phyloP scores from a whole-genome alignment of 2,113 vertebrate species.

The Lucifuga dentata region DNA sequence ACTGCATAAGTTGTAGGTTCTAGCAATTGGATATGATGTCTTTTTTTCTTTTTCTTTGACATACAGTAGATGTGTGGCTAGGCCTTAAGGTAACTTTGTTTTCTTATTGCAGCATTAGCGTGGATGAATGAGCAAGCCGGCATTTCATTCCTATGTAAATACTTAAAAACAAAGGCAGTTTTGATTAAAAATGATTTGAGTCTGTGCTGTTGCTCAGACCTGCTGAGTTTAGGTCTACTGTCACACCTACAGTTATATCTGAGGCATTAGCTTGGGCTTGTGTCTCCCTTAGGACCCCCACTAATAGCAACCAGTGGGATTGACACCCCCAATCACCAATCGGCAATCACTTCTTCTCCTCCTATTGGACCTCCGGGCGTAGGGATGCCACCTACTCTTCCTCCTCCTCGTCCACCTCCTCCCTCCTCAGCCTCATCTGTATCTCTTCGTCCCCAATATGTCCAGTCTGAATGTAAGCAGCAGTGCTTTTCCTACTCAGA shows the following conservation, averaged over 20 bases:
- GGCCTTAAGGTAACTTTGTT: background rate
- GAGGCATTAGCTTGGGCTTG: constrained; percentile 69
- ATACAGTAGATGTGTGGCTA: too few species aligned
- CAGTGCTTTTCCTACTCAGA: constrained; percentile 55
- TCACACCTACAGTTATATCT: constrained; percentile 21
- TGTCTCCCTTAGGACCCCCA: constrained; percentile 89
- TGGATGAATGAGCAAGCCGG: background rate
- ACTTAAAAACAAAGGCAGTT: background rate
- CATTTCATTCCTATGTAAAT: background rate
- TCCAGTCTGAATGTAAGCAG: constrained; percentile 96
- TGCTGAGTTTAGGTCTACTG: too few species aligned
- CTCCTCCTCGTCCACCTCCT: constrained; percentile 66
- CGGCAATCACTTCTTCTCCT: constrained; percentile 89
- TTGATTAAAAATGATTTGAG: background rate
- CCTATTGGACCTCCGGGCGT: constrained; percentile 90
- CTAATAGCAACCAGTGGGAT: constrained; percentile 89
- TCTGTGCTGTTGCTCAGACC: background rate
- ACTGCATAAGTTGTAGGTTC: background rate
- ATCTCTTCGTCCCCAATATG: constrained; percentile 92
- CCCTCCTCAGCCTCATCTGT: constrained; percentile 76
- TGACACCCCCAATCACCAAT: constrained; percentile 88
- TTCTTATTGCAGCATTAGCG: background rate
- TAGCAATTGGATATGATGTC: too few species aligned
- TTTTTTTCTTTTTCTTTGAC: too few species aligned
- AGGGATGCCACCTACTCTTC: constrained; percentile 88